Evolutionary conservation across 1,140 invertebrate genomes (phyloP).

Genomic region (Atta colombica): DNA sequence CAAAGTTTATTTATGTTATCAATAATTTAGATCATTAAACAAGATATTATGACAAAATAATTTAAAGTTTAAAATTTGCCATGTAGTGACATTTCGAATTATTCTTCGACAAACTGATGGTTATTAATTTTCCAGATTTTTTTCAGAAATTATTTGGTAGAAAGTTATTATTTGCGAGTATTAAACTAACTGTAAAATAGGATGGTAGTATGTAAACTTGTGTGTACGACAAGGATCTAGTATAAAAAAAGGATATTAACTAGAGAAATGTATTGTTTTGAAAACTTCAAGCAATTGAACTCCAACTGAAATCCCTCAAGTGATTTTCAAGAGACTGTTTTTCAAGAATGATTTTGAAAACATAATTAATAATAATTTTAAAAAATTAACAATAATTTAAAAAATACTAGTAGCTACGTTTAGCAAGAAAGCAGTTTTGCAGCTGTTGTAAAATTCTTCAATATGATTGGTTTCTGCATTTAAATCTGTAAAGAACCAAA

Average conservation of each 20-base stretch:
- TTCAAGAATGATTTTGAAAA: neutral
- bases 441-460: too few relatives aligned
- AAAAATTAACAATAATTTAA: neutral
- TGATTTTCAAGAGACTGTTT: neutral
- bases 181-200: too few relatives aligned
- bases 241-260: neutral
- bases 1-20: neutral
- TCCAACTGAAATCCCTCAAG: neutral
- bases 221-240: too few relatives aligned
- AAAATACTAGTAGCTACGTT: neutral
- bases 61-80: neutral
- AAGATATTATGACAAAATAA: neutral
- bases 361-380: neutral
- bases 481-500: too few relatives aligned
- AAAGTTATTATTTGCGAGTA: too few relatives aligned
- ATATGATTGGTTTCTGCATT: too few relatives aligned
- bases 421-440: too few relatives aligned
- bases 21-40: neutral
- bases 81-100: neutral
- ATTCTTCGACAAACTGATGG: neutral
- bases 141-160: neutral
- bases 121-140: conserved; percentile 2
- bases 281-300: neutral
- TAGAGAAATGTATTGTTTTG: neutral
- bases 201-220: too few relatives aligned